Conservation (phyloP, 2,113 vertebrate species). For the Chloebia gouldiae region DNA sequence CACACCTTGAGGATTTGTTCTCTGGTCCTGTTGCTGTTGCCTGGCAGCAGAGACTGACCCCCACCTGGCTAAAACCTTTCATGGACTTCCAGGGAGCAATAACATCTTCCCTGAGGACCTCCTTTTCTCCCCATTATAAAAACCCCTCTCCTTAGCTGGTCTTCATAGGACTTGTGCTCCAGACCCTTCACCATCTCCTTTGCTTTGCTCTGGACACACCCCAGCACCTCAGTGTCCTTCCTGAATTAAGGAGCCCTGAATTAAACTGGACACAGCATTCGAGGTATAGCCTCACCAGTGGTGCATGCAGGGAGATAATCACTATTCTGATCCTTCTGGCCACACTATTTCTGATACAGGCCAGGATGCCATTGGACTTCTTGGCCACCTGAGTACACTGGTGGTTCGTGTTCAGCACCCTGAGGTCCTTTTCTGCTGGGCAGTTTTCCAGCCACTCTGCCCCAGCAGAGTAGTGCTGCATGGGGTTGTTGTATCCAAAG, state of each 20-base stretch:
- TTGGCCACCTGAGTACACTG: not conserved
- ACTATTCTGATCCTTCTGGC: not conserved
- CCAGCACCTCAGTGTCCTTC: not conserved
- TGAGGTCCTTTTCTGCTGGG: not conserved
- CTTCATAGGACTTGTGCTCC: not conserved
- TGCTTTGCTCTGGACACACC: not conserved
- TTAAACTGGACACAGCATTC: not conserved
- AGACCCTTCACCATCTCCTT: not conserved
- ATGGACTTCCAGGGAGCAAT: not conserved
- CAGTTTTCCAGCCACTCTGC: not conserved
- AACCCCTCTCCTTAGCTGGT: not conserved
- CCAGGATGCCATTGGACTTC: not conserved
- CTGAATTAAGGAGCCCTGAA: not conserved
- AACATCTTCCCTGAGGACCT: not conserved
- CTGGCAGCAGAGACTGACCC: not conserved
- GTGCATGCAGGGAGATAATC: not conserved
- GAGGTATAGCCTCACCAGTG: not conserved
- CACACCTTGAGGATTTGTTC: not conserved
- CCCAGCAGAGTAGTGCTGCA: not conserved
- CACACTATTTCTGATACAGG: not conserved
- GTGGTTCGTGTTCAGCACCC: not conserved
- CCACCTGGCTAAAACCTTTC: not conserved
- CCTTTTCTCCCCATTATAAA: not conserved
- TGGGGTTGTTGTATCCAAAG: not conserved
- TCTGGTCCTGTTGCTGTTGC: not conserved